These are phyloP conservation scores for Ctena decussata DNA, from an alignment of 2,888 invertebrate genomes.

Conservation along the genomic window DNA sequence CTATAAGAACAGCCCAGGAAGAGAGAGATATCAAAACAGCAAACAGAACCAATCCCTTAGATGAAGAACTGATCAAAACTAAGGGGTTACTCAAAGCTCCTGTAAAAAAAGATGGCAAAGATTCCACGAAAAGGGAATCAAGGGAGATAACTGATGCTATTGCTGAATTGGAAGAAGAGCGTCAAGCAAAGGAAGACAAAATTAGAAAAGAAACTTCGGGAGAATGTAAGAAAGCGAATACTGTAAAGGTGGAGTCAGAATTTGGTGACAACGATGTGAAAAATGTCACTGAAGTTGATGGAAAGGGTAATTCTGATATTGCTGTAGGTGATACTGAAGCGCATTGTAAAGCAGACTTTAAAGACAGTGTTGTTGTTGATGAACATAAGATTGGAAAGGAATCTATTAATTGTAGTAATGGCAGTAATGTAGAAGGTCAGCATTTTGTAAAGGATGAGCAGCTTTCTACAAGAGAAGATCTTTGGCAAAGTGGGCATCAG, in stretches of 20 bases:
- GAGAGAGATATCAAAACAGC: constrained; percentile 76
- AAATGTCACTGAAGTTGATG: too few relatives aligned
- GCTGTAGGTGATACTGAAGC: background rate
- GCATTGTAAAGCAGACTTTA: too few relatives aligned
- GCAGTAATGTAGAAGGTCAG: too few relatives aligned
- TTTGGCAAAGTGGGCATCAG: too few relatives aligned
- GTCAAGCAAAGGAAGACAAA: background rate
- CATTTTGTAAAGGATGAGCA: too few relatives aligned
- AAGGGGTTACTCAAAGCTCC: constrained; percentile 79
- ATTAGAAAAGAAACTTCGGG: background rate
- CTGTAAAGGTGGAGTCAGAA: background rate
- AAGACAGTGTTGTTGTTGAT: too few relatives aligned
- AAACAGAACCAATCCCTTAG: constrained; percentile 79
- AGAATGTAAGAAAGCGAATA: background rate
- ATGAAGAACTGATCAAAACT: constrained; percentile 81
- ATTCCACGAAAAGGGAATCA: constrained; percentile 61
- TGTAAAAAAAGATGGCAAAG: constrained; percentile 63
- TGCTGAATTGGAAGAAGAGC: constrained; percentile 5
- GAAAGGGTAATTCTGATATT: background rate
- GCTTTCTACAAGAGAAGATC: too few relatives aligned
- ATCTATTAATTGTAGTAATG: too few relatives aligned
- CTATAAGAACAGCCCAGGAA: constrained; percentile 78
- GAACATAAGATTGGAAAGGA: too few relatives aligned
- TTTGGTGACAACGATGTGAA: too few relatives aligned
- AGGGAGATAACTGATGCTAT: constrained; percentile 58